Evolutionary conservation across 2,888 invertebrate species (phyloP).

Genomic region (Platycnemis pennipes): DNA sequence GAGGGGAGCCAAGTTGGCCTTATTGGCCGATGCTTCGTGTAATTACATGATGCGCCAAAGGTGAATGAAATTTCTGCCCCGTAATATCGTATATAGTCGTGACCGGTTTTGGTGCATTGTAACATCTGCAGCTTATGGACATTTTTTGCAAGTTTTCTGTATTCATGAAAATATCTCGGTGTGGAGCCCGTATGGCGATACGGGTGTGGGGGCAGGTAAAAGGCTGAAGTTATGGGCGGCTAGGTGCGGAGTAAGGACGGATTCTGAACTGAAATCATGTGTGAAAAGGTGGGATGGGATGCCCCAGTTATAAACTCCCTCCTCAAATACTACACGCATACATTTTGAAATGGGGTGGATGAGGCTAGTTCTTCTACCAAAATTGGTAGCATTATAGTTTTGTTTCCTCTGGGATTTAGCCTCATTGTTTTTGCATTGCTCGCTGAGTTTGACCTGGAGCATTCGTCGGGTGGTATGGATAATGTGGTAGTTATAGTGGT

Average conservation of each 20-base stretch:
- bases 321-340: no score
- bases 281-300: no score
- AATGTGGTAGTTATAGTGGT: no score
- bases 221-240: not conserved
- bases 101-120: not conserved
- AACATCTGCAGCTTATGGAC: not conserved
- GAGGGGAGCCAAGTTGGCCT: not conserved
- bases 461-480: no score
- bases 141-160: not conserved
- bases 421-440: no score
- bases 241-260: not conserved
- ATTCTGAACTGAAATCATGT: not conserved
- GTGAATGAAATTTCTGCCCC: not conserved
- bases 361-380: not conserved
- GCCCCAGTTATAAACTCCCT: no score
- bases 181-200: not conserved
- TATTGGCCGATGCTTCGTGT: not conserved
- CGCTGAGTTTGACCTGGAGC: no score
- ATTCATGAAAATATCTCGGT: not conserved
- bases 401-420: no score
- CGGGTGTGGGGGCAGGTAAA: not conserved
- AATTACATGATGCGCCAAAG: not conserved
- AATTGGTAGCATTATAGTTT: no score
- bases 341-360: not conserved
- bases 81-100: not conserved